These are phyloP conservation scores for Leptodactylus fallax DNA, from an alignment of 2,797 vertebrate genomes.

Conservation along the genomic window DNA sequence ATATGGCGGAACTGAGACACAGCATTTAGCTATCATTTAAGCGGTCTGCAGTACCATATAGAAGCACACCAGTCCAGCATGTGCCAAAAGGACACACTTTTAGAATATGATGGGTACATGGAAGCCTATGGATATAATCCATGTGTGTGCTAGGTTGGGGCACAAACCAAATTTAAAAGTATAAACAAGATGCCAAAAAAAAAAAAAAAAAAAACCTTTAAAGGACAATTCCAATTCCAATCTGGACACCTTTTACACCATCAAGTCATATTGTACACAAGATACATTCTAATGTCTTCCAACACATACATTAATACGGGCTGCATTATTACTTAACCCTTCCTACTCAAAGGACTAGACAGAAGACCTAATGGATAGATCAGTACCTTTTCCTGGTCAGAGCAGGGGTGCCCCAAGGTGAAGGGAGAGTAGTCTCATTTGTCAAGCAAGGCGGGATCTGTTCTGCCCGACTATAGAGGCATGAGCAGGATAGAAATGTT, in stretches of 20 bases:
- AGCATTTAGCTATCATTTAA: no score
- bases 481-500: slow-evolving; percentile 78
- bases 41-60: no score
- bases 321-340: slow-evolving; percentile 30
- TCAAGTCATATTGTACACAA: background rate
- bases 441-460: slow-evolving; percentile 98
- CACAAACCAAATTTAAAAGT: no score
- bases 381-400: slow-evolving; percentile 98
- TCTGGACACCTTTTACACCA: background rate
- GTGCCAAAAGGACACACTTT: no score
- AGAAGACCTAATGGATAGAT: slow-evolving; percentile 68
- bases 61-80: no score
- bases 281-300: background rate
- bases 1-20: no score
- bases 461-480: slow-evolving; percentile 93
- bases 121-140: no score
- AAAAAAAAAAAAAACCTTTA: no score
- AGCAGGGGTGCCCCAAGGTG: slow-evolving; percentile 97
- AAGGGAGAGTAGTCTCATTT: slow-evolving; percentile 98
- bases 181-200: no score
- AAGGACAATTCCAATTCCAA: background rate
- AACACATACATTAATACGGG: background rate
- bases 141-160: no score
- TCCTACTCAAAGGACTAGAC: slow-evolving; percentile 46
- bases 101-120: no score